Base-by-base conservation (phyloP, 2,888 invertebrate genomes). In the Andrena trimmerana region DNA sequence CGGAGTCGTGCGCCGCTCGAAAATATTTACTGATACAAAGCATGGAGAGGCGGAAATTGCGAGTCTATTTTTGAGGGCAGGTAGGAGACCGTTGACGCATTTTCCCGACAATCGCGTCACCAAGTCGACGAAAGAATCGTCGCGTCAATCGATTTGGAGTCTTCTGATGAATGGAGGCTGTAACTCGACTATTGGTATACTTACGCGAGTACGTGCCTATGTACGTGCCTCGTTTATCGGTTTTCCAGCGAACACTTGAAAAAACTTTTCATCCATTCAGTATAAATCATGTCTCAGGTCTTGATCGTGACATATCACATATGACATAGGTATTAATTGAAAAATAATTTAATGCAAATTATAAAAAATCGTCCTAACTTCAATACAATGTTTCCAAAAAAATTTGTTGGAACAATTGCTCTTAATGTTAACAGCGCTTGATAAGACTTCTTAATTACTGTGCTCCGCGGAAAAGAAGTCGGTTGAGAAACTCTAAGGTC, bases 1-100 rank as follows among this genome's bases (percentile, higher is more conserved):
- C 71, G 33, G 59, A 70, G 52, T 57, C 65, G 78, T 78, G 73
- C 70, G 59, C 66, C 16, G 33, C 24, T 76, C 54, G 68, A 84
- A 86, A 86, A 84, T 84, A 84, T 86, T 84, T 81, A 75, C 59
- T 60, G 33, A 79, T 69, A 74, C 48, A 29, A 29, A 36, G 54
- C 16, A 24, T 13, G 33, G 52, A 50, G 65, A n/a, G 36, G 13
- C 65, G 36, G 36, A 80, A 69, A 33, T 62, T 29, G 69, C 27
- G 54, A n/a, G 36, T 80, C 66, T 81, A 67, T 81, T 80, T 81
- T 67, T 50, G 60, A 60, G 24, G 20, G 50, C 65, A 66, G 60
- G 52, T 73, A 70, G 36, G 13, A 63, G 20, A 54, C 6, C 27
- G 48, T 66, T n/a, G 60, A 20, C 62, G 27, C 60, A 48, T 27